Evolutionary conservation across 2,888 invertebrate species (phyloP).

Genomic region (Ceramica pisi): DNA sequence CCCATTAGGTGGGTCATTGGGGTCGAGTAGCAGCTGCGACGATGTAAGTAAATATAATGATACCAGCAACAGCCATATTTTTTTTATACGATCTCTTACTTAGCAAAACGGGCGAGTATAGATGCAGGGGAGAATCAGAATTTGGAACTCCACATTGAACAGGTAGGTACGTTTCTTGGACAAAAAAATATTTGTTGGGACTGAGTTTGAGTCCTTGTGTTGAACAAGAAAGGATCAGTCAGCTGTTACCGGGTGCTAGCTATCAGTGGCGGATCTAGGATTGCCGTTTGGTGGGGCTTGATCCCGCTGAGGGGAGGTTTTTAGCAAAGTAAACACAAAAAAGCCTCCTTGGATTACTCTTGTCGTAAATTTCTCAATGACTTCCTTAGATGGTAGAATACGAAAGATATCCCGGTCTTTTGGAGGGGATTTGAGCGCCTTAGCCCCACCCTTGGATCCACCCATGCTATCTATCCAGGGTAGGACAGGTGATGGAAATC

Average conservation of each 20-base stretch:
- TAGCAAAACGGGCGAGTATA: background rate
- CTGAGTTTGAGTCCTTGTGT: background rate
- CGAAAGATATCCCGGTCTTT: too few species aligned
- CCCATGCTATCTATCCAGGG: too few species aligned
- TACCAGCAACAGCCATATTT: background rate
- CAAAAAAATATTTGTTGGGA: background rate
- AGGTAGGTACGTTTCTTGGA: background rate
- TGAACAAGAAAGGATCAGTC: background rate
- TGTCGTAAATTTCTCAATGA: too few species aligned
- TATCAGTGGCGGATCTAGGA: too few species aligned
- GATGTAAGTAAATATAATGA: background rate
- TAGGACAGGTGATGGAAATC: background rate
- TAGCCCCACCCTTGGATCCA: too few species aligned
- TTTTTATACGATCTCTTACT: background rate
- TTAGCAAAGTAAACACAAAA: too few species aligned
- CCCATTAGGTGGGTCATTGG: background rate
- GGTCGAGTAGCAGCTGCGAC: slow-evolving; percentile 4
- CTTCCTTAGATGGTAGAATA: too few species aligned
- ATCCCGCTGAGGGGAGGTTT: too few species aligned
- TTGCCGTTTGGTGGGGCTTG: too few species aligned
- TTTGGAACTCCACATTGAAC: background rate
- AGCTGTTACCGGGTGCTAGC: background rate
- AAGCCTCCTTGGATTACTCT: too few species aligned
- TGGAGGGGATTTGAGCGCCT: too few species aligned
- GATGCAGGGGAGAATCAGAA: background rate